Evolutionary conservation across 2,888 invertebrate genomes (phyloP).

Genomic region (Pseudanteris insignis): DNA sequence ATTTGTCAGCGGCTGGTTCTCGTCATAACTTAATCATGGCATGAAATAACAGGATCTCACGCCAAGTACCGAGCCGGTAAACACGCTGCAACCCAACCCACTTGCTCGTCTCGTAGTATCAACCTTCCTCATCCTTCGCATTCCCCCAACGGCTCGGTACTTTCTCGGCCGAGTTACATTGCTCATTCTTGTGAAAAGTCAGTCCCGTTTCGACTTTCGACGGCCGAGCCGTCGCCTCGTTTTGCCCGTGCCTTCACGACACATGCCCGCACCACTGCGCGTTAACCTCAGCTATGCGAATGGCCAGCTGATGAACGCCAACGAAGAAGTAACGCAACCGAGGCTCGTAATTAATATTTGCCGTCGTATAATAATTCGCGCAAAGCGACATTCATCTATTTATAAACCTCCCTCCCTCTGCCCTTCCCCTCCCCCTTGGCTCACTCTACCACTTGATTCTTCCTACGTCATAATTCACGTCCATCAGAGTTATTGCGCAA

Average conservation of each 20-base stretch:
- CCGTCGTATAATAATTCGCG: slow-evolving; percentile 6
- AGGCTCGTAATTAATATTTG: slow-evolving; percentile 7
- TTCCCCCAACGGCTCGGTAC: slow-evolving; percentile 21
- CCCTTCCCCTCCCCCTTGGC: too few relatives aligned
- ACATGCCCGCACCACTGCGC: too few relatives aligned
- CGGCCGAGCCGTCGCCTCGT: too few relatives aligned
- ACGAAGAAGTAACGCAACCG: too few relatives aligned
- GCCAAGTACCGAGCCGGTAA: slow-evolving; percentile 60
- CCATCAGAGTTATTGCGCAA: too few relatives aligned
- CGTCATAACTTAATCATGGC: slow-evolving; percentile 38
- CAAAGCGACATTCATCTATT: not conserved
- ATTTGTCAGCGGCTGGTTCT: slow-evolving; percentile 38
- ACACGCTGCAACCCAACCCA: slow-evolving; percentile 64
- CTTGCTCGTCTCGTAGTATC: slow-evolving; percentile 50
- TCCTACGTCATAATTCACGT: too few relatives aligned
- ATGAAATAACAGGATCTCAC: slow-evolving; percentile 47
- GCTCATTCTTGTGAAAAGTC: slow-evolving; percentile 41
- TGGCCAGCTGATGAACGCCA: too few relatives aligned
- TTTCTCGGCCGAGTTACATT: slow-evolving; percentile 32
- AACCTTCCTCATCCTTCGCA: slow-evolving; percentile 38
- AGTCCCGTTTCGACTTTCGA: slow-evolving; percentile 20
- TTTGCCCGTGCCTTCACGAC: too few relatives aligned
- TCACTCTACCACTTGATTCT: too few relatives aligned
- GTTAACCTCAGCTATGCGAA: too few relatives aligned
- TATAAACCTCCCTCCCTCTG: too few relatives aligned